Evolutionary conservation across 2,113 vertebrate genomes (phyloP).

Genomic region (Atrichornis clamosus): DNA sequence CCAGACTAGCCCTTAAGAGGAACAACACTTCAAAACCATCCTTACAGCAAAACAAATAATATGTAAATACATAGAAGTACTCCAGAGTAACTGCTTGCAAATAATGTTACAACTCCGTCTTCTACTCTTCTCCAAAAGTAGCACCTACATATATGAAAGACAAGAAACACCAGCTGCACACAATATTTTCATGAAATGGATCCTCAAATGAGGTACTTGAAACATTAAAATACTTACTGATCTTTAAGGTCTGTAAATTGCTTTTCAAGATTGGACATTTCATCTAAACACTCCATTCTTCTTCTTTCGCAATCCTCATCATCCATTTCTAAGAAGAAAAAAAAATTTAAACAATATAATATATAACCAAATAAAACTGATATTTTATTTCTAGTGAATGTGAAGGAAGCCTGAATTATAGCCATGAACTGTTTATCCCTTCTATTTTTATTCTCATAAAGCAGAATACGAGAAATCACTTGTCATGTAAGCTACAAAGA

Average conservation of each 20-base stretch:
- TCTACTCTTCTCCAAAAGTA: not conserved
- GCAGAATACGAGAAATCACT: not conserved
- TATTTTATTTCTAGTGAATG: not conserved
- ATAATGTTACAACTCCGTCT: not conserved
- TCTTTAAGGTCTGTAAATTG: slow-evolving; percentile 99
- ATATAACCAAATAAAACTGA: not conserved
- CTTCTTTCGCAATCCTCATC: slow-evolving; percentile 98
- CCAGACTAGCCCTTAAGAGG: not conserved
- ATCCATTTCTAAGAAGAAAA: slow-evolving; percentile 86
- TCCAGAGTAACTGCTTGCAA: not conserved
- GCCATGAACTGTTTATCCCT: not conserved
- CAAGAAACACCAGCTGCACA: not conserved
- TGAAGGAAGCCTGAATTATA: not conserved
- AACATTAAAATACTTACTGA: slow-evolving; percentile 83
- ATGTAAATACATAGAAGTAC: not conserved
- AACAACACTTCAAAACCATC: not conserved
- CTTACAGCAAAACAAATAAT: not conserved
- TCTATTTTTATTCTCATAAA: not conserved
- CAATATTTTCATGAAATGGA: not conserved
- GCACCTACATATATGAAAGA: not conserved
- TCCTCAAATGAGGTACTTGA: not conserved
- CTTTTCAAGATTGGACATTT: slow-evolving; percentile 99
- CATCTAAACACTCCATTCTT: slow-evolving; percentile 97
- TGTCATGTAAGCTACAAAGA: not conserved
- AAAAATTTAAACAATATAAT: not conserved